These are phyloP conservation scores for Sphaerophoria rueppellii DNA, from an alignment of 2,888 invertebrate genomes.

Conservation along the genomic window DNA sequence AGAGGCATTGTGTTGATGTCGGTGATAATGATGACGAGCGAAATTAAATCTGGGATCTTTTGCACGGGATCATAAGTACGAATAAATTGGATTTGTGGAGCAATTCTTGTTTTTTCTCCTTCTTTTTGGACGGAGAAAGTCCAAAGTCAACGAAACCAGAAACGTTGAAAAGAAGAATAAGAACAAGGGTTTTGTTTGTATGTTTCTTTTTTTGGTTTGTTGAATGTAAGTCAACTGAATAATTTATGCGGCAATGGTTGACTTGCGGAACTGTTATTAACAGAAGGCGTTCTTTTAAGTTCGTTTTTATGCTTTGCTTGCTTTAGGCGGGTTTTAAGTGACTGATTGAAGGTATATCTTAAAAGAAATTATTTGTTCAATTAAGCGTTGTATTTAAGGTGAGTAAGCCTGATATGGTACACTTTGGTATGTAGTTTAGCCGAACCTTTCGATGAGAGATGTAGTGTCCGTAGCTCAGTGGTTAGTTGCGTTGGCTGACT, in stretches of 20 bases:
- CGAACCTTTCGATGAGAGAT: too few species aligned
- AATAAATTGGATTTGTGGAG: slow-evolving; percentile 63
- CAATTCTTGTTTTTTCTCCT: slow-evolving; percentile 23
- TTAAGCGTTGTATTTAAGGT: too few species aligned
- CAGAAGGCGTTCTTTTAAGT: not conserved
- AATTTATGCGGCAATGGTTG: slow-evolving; percentile 32
- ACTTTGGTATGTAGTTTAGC: too few species aligned
- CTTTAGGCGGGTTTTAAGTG: slow-evolving; percentile 6
- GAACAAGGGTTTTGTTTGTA: not conserved
- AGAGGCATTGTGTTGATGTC: slow-evolving; percentile 28
- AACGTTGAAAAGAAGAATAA: slow-evolving; percentile 6
- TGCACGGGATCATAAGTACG: slow-evolving; percentile 48
- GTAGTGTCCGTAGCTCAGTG: too few species aligned
- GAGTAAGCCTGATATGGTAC: too few species aligned
- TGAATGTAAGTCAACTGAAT: slow-evolving; percentile 36
- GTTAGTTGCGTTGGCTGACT: too few species aligned
- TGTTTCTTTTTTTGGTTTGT: not conserved
- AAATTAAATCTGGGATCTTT: slow-evolving; percentile 35
- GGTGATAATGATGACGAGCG: slow-evolving; percentile 30
- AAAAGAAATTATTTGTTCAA: slow-evolving; percentile 1
- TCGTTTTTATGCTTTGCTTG: slow-evolving; percentile 13
- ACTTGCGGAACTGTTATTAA: slow-evolving; percentile 16
- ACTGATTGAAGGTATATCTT: slow-evolving; percentile 15
- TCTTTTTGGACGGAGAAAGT: slow-evolving; percentile 54
- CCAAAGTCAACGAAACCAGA: slow-evolving; percentile 39